Evolutionary conservation across 2,113 vertebrate species (phyloP).

Genomic region (Acrocephalus kingi): DNA sequence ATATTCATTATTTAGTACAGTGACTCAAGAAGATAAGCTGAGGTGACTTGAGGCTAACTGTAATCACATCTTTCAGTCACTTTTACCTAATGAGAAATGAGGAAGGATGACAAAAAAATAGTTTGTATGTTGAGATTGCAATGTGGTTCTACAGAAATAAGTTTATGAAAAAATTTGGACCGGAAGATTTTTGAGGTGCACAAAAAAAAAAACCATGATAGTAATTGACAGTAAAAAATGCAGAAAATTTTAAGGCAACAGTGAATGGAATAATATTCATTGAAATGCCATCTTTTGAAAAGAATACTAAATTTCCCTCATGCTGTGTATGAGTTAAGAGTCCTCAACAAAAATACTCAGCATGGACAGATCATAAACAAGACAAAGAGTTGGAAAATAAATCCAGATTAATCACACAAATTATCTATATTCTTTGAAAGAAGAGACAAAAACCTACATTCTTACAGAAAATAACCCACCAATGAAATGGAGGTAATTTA

Average conservation of each 20-base stretch:
- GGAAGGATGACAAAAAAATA: neutral
- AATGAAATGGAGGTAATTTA: neutral
- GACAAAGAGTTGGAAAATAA: neutral
- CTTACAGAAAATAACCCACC: neutral
- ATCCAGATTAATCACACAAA: neutral
- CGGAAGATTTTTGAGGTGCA: neutral
- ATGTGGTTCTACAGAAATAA: neutral
- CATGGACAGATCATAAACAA: neutral
- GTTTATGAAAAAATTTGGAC: neutral
- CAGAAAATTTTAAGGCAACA: neutral
- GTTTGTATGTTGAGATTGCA: neutral
- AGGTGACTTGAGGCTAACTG: neutral
- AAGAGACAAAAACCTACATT: neutral
- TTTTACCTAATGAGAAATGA: neutral
- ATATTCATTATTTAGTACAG: neutral
- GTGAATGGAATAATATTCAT: neutral
- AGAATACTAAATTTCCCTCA: neutral
- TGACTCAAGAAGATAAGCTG: neutral
- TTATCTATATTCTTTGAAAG: neutral
- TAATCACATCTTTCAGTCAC: neutral
- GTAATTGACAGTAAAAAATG: neutral
- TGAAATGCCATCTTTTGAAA: neutral
- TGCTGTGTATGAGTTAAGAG: neutral
- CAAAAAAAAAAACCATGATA: neutral
- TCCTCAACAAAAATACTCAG: neutral